A percentile compares a stretch with the other conserved stretches of the same genome.
These are phyloP conservation scores for Pseudococcus jackbeardsleyi DNA, from an alignment of 2,888 invertebrate genomes.

Conservation along the genomic window DNA sequence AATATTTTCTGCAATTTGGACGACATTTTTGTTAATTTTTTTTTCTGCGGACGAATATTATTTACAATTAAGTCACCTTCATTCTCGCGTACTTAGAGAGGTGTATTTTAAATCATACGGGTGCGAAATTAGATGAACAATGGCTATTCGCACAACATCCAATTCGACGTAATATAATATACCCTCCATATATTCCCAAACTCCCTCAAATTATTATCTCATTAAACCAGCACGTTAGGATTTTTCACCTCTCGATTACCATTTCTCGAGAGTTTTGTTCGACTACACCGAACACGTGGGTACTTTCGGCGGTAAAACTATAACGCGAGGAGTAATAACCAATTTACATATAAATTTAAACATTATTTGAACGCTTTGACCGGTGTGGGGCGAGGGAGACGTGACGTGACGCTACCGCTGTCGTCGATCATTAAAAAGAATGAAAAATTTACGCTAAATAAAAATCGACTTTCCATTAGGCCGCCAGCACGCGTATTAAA, in stretches of 20 bases:
- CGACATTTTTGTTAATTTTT: too few species aligned
- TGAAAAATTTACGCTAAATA: conserved; percentile 29
- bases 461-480: conserved; percentile 40
- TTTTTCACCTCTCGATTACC: conserved; percentile 1
- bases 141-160: background rate
- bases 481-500: conserved; percentile 9
- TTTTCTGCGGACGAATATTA: too few species aligned
- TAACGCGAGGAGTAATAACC: conserved; percentile 3
- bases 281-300: background rate
- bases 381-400: background rate
- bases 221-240: background rate
- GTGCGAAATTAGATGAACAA: too few species aligned
- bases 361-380: background rate
- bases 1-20: too few species aligned
- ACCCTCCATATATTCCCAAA: background rate
- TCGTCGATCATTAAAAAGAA: conserved; percentile 33
- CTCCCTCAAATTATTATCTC: background rate
- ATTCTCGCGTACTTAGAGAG: too few species aligned
- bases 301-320: background rate
- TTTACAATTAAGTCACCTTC: too few species aligned
- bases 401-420: background rate
- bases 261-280: background rate
- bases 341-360: conserved; percentile 36
- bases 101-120: too few species aligned
- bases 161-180: background rate